Evolutionary conservation across 2,888 invertebrate species (phyloP).

Genomic region (Phyto melanocephala): DNA sequence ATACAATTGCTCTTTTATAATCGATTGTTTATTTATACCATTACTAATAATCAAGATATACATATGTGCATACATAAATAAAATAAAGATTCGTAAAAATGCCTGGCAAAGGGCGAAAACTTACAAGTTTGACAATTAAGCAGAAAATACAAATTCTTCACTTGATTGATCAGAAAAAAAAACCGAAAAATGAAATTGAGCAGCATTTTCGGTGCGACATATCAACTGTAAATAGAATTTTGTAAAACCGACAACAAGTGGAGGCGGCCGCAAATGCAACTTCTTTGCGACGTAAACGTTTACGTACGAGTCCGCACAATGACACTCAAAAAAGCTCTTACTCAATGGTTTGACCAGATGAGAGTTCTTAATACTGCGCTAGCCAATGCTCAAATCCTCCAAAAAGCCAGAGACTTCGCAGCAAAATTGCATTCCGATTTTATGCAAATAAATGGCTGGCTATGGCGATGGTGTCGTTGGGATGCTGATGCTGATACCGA

Average conservation of each 20-base stretch:
- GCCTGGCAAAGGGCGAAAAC: conserved; percentile 35
- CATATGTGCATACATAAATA: background rate
- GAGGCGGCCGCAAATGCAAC: conserved; percentile 28
- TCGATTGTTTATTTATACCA: too few relatives aligned
- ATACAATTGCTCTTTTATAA: background rate
- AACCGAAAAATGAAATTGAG: conserved; percentile 17
- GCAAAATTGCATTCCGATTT: conserved; percentile 17
- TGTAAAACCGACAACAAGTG: conserved; percentile 26
- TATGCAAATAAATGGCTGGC: background rate
- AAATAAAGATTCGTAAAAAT: conserved; percentile 19
- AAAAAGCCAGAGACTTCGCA: conserved; percentile 42
- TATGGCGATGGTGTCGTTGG: conserved; percentile 15
- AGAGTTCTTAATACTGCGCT: conserved; percentile 16
- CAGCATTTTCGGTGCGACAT: conserved; percentile 26
- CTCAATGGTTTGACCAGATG: conserved; percentile 31
- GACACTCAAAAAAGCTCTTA: conserved; percentile 28
- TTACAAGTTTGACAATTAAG: conserved; percentile 31
- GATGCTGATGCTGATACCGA: conserved; percentile 31
- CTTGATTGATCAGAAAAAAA: conserved; percentile 33
- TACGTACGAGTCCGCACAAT: conserved; percentile 23
- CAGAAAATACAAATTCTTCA: conserved; percentile 40
- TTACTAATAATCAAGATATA: too few relatives aligned
- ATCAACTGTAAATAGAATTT: conserved; percentile 43
- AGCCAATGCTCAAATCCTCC: conserved; percentile 44
- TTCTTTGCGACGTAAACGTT: conserved; percentile 28